Base-by-base conservation (phyloP, 2,797 vertebrate species). In the Myripristis murdjan region DNA sequence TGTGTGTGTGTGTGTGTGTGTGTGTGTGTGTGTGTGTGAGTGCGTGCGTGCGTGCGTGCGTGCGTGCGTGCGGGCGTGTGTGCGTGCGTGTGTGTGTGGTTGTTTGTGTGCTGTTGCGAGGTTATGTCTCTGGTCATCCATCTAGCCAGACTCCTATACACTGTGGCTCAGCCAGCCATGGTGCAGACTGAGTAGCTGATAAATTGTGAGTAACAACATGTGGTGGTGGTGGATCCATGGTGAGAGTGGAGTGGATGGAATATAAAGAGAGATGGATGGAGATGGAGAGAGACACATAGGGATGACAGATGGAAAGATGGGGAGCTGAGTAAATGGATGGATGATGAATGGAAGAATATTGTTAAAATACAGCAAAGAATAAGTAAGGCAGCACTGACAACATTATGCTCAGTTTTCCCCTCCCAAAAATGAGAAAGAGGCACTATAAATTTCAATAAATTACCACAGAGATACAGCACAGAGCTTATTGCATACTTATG, bases 171-270 rank as follows among this genome's bases (percentile, higher is more conserved):
- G n/a, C n/a, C n/a, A n/a, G 55, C 15, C 68, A 52, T 46, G 51
- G 23, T 47, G 47, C 53, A 66, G 58, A 66, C 16, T 35, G 33
- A 78, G 71, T 20, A 68, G 55, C 58, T 65, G 43, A 71, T 63
- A 74, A 69, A 75, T 74, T 75, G 70, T 48, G 41, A 77, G 41
- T 68, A 81, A 82, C 59, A 67, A 64, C 51, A 74, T 69, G 62
- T 44, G 57, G 61, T 18, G 53, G 35, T 48, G 57, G 69, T 49
- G 37, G 65, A 69, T 73, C 64, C 24, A 41, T 23, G 20, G 53
- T 67, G 35, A 58, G 62, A 67, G 35, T 20, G 3, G 7, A 55
- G 44, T 53, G 35, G 35, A 20, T 15, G 41, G 35, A 26, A 65
- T 10, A 37, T 37, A 37, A 33, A 18, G 51, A 60, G 53, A 72